Evolutionary conservation across 2,888 invertebrate genomes (phyloP).

Genomic region (Drosophila diplacantha): DNA sequence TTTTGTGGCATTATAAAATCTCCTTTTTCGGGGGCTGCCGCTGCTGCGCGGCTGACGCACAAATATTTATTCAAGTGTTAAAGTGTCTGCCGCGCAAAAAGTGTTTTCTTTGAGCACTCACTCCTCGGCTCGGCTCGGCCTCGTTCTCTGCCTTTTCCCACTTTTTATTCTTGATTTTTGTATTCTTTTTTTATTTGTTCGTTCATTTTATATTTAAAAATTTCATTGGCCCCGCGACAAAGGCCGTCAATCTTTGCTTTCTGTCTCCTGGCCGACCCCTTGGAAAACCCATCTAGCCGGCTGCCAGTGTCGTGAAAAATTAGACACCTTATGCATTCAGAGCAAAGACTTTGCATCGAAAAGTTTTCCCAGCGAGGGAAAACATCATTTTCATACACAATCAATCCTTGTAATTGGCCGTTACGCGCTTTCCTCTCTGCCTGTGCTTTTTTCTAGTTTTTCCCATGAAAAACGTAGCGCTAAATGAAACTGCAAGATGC

Average conservation of each 20-base stretch:
- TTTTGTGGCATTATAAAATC: conserved; percentile 74
- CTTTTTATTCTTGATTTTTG: conserved; percentile 2
- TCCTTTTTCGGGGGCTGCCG: conserved; percentile 43
- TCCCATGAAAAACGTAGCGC: conserved; percentile 76
- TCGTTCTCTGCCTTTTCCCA: conserved; percentile 19
- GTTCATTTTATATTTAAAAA: conserved; percentile 51
- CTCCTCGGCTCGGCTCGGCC: conserved; percentile 8
- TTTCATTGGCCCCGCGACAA: conserved; percentile 64
- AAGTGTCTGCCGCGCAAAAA: conserved; percentile 64
- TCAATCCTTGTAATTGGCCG: conserved; percentile 77
- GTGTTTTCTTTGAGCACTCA: conserved; percentile 49
- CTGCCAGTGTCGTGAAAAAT: conserved; percentile 68
- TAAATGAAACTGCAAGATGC: conserved; percentile 66
- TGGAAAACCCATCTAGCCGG: conserved; percentile 4
- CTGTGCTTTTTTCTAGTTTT: conserved; percentile 61
- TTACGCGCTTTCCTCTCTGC: conserved; percentile 64
- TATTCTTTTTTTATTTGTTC: conserved; percentile 15
- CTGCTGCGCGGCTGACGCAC: conserved; percentile 36
- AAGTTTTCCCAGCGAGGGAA: conserved; percentile 52
- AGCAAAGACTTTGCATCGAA: conserved; percentile 55
- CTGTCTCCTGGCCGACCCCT: conserved; percentile 22
- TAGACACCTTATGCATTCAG: conserved; percentile 71
- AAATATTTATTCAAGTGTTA: conserved; percentile 76
- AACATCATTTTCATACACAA: conserved; percentile 75
- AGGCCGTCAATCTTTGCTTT: conserved; percentile 66